phyloP scores from a whole-genome alignment of 1,140 invertebrate genomes.

The Steinernema feltiae region DNA sequence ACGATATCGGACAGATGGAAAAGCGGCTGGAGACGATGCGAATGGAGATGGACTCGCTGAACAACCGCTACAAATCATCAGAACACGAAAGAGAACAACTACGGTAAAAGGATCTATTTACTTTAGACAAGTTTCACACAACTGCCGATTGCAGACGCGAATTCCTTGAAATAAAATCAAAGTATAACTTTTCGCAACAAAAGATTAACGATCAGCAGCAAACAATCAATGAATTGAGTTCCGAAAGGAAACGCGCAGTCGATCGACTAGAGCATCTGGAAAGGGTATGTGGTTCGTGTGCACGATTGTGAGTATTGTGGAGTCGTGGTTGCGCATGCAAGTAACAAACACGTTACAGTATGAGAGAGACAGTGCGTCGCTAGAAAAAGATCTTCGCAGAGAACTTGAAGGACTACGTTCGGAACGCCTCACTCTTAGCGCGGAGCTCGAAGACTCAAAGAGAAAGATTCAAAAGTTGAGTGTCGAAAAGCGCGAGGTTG shows the following conservation, averaged over 20 bases:
- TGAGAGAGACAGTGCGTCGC: conserved; percentile 17
- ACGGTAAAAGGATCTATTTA: conserved; percentile 7
- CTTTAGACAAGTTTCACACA: too few species aligned
- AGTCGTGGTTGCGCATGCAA: too few species aligned
- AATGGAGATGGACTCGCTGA: conserved; percentile 23
- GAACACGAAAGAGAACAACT: conserved; percentile 21
- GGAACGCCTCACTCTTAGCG: neutral
- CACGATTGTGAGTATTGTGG: too few species aligned
- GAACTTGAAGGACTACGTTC: conserved; percentile 19
- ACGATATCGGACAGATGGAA: conserved; percentile 18
- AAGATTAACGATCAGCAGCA: conserved; percentile 19
- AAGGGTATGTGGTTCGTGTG: too few species aligned
- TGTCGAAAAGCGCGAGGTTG: conserved; percentile 20
- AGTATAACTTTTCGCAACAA: neutral
- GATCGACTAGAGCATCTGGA: conserved; percentile 18
- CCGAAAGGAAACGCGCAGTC: conserved; percentile 8
- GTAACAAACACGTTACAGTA: conserved; percentile 12
- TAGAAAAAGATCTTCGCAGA: conserved; percentile 18
- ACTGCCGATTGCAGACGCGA: conserved; percentile 1
- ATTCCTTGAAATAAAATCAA: conserved; percentile 10
- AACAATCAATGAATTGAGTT: conserved; percentile 15
- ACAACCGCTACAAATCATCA: conserved; percentile 19
- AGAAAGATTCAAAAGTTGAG: conserved; percentile 17
- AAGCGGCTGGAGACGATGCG: conserved; percentile 17
- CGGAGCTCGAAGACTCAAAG: conserved; percentile 25